These are phyloP conservation scores for Tetramorium bicarinatum DNA, from an alignment of 2,888 invertebrate species.

Conservation along the genomic window DNA sequence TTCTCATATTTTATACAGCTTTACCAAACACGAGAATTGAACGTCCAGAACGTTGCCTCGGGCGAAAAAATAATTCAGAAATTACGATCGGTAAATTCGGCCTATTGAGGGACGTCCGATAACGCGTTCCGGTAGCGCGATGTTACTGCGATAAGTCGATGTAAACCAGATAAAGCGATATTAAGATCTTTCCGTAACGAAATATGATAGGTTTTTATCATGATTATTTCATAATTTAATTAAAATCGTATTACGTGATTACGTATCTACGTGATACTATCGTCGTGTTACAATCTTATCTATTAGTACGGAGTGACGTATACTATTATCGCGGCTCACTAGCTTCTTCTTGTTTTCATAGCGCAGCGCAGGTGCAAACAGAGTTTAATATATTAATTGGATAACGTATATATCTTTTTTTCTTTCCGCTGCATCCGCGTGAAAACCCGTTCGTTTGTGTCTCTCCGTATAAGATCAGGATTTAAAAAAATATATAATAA, in stretches of 20 bases:
- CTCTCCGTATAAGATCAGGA: neutral
- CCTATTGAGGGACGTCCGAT: neutral
- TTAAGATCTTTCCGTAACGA: neutral
- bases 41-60: neutral
- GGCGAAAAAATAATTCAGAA: neutral
- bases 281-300: slow-evolving; percentile 34
- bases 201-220: neutral
- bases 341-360: neutral
- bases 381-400: slow-evolving; percentile 15
- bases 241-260: slow-evolving; percentile 47
- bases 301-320: neutral
- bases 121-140: neutral
- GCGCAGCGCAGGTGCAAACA: neutral
- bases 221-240: slow-evolving; percentile 39
- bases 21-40: neutral
- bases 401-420: neutral
- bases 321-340: neutral
- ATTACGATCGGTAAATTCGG: slow-evolving; percentile 25
- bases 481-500: neutral
- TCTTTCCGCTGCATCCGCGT: neutral
- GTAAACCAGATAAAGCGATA: slow-evolving; percentile 4
- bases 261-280: too few species aligned
- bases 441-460: neutral
- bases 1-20: neutral
- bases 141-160: slow-evolving; percentile 11